Conservation (phyloP, 2,797 vertebrate genomes). For the Rallus crepitans region DNA sequence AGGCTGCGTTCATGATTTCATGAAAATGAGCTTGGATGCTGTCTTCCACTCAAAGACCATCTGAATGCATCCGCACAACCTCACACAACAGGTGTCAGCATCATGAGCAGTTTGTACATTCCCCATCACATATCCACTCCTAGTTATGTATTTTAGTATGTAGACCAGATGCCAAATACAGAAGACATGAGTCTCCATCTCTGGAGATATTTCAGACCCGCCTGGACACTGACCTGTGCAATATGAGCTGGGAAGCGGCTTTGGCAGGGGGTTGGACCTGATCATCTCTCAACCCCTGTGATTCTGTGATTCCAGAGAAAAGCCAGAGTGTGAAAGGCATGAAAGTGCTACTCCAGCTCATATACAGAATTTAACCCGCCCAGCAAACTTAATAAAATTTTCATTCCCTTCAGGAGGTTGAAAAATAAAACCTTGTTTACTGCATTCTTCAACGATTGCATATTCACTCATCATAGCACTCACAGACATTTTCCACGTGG, state of each 20-base stretch:
- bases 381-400: neutral
- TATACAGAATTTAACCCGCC: neutral
- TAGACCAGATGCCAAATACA: neutral
- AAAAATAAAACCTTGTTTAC: neutral
- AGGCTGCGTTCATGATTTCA: too few relatives aligned
- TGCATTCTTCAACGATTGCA: neutral
- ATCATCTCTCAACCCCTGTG: too few relatives aligned
- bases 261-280: too few relatives aligned
- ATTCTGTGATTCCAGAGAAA: neutral
- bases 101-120: fast-evolving
- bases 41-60: fast-evolving
- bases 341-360: neutral
- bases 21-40: neutral
- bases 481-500: fast-evolving
- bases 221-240: too few relatives aligned
- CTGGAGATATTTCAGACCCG: too few relatives aligned
- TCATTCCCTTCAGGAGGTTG: neutral
- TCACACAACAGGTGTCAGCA: fast-evolving
- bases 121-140: fast-evolving
- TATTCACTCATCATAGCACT: neutral
- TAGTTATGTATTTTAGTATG: neutral
- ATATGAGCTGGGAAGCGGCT: too few relatives aligned
- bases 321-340: fast-evolving
- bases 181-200: neutral
- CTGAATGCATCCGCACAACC: fast-evolving